Base-by-base conservation (phyloP, 2,888 invertebrate genomes). In the Odontomyia ornata region DNA sequence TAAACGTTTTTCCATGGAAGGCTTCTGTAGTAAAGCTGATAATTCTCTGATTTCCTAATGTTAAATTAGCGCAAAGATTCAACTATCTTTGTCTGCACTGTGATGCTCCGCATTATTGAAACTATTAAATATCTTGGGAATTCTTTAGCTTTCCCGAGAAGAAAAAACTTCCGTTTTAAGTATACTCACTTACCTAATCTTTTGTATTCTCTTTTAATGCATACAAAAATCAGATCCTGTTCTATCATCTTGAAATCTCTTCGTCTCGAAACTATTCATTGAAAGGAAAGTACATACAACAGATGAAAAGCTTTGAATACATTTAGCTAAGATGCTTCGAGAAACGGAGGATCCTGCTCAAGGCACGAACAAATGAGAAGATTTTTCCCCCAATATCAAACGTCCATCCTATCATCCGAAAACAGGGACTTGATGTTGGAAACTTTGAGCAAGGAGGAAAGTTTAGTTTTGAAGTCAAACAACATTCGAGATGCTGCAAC, bases 241-340 rank as follows among this genome's bases (percentile, higher is more conserved):
- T 52, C 15, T 52, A 52, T 52, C 52, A 52, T 52, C 52, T 15
- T 52, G 52, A 52, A 52, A 52, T 52, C 52, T 52, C 13, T 36
- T 36, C 13, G 52, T n/a, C n/a, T 15, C 7, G 43, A 15, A 52
- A 52, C 52, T 52, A 52, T 52, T 52, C 52, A 13, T 52, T 18
- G 52, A 2, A 52, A 9, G 52, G 18, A 52, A 15, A 52, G 52
- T 9, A 52, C 52, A 43, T 43, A 52, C 52, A 52, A 52, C 5
- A 36, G 36, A 36, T 36, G 36, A 36, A 36, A 36, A 36, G n/a
- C 36, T 36, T 36, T 3, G 36, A 36, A 5, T 36, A 36, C 9
- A 9, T 9, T 36, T 36, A n/a, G 36, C 3, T 5, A 36, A 36
- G 36, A 36, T 5, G 36, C 36, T 36, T 36, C 36, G 9, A 9